Evolutionary conservation across 2,888 invertebrate species (phyloP).

Genomic region (Plemyria rubiginata): DNA sequence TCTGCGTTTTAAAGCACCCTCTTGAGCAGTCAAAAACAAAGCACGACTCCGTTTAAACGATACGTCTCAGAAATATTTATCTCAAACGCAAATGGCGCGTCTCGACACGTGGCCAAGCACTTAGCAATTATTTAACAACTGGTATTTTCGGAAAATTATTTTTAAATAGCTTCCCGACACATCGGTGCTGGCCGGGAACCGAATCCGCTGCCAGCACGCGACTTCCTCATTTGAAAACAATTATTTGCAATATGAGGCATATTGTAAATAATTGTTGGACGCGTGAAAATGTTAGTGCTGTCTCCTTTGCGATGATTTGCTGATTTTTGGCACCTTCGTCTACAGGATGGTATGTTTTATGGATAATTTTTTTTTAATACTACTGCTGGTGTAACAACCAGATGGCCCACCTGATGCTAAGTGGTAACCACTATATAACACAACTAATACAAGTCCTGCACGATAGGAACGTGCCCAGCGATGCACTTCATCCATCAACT

Average conservation of each 20-base stretch:
- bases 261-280: no score
- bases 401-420: no score
- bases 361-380: no score
- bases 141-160: conserved; percentile 45
- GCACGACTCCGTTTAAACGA: background rate
- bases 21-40: background rate
- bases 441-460: no score
- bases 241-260: conserved; percentile 55
- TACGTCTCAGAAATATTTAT: conserved; percentile 11
- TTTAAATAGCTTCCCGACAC: conserved; percentile 46
- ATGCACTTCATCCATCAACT: no score
- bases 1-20: background rate
- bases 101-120: conserved; percentile 39
- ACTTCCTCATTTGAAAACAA: conserved; percentile 59
- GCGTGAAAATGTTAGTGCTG: conserved; percentile 46
- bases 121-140: conserved; percentile 32
- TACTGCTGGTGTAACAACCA: no score
- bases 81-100: conserved; percentile 22
- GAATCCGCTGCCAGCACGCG: conserved; percentile 65
- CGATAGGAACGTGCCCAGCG: no score
- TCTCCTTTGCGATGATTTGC: conserved; percentile 30
- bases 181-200: conserved; percentile 48
- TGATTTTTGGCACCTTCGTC: conserved; percentile 29
- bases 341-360: conserved; percentile 12
- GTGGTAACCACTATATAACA: no score